These are phyloP conservation scores for Eilema depressum DNA, from an alignment of 2,888 invertebrate species.

Conservation along the genomic window DNA sequence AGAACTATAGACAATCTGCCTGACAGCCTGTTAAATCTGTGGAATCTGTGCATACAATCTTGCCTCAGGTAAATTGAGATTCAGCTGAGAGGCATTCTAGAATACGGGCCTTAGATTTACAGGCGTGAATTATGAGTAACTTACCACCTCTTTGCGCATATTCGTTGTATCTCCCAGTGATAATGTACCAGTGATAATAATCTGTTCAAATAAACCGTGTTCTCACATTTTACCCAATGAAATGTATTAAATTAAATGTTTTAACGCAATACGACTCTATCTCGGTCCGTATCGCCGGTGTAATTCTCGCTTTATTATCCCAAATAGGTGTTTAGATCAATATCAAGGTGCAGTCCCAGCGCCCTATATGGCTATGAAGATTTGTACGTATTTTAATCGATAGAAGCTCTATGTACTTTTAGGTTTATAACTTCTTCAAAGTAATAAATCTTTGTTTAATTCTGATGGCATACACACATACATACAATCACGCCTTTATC, in stretches of 20 bases:
- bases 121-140: too few species aligned
- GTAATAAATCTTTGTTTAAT: neutral
- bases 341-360: neutral
- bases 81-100: too few species aligned
- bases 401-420: neutral
- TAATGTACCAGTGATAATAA: neutral
- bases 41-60: too few species aligned
- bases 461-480: too few species aligned
- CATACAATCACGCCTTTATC: too few species aligned
- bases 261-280: neutral
- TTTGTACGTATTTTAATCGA: neutral
- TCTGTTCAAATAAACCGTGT: neutral
- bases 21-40: too few species aligned
- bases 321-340: neutral
- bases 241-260: too few species aligned
- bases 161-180: too few species aligned
- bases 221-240: neutral
- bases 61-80: too few species aligned
- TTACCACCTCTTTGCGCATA: too few species aligned
- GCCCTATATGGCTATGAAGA: neutral
- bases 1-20: too few species aligned
- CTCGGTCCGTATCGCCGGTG: neutral
- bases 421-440: neutral
- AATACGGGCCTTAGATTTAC: too few species aligned
- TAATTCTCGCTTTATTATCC: neutral